A percentile compares a stretch with the other conserved stretches of the same genome.
Conservation (phyloP, 2,888 invertebrate genomes). For the Epinotia demarniana region DNA sequence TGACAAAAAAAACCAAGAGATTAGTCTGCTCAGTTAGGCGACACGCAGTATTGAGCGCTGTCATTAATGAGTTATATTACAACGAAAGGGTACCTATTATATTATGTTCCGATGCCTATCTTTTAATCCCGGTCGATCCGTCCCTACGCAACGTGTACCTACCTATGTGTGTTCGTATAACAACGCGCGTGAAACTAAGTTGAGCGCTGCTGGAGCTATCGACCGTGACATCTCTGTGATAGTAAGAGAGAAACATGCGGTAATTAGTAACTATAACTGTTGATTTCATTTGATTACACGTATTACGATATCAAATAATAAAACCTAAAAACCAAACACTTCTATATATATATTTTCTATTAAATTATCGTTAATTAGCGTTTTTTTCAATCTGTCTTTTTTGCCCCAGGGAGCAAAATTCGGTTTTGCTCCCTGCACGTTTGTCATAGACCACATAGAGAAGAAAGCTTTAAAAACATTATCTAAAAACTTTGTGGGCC, state of each 20-base stretch:
- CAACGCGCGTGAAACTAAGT: neutral
- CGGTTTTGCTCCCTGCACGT: too few species aligned
- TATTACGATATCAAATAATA: too few species aligned
- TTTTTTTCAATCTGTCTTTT: too few species aligned
- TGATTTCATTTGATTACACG: too few species aligned
- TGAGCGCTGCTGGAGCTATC: constrained; percentile 5
- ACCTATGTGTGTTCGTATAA: neutral
- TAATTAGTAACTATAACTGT: neutral
- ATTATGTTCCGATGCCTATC: constrained; percentile 32
- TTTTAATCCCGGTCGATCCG: constrained; percentile 29
- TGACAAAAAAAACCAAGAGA: constrained; percentile 4
- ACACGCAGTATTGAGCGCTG: neutral
- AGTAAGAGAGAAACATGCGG: neutral
- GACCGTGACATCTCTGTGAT: constrained; percentile 3
- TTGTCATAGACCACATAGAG: too few species aligned
- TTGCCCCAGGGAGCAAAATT: too few species aligned
- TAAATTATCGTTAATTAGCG: too few species aligned
- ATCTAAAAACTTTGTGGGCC: too few species aligned
- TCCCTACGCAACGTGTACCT: neutral
- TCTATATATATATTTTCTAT: too few species aligned
- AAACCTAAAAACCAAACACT: too few species aligned
- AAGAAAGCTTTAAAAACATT: too few species aligned
- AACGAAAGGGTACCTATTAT: constrained; percentile 26
- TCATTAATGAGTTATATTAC: constrained; percentile 5
- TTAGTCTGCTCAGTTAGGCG: constrained; percentile 1